These are phyloP conservation scores for Noctua comes DNA, from an alignment of 2,888 invertebrate genomes.

Conservation along the genomic window DNA sequence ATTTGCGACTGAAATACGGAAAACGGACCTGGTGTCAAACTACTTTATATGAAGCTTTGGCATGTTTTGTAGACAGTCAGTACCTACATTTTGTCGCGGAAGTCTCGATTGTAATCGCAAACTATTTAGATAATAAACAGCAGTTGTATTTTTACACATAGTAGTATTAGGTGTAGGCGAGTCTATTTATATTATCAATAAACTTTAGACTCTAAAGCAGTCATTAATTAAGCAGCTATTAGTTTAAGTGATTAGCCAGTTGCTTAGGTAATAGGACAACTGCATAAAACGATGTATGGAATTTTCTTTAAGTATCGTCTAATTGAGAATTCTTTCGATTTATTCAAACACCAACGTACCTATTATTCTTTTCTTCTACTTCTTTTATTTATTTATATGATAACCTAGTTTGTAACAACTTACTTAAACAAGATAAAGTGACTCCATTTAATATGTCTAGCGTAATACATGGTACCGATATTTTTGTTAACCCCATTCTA, in stretches of 20 bases:
- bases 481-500: conserved; percentile 29
- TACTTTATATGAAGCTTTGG: conserved; percentile 12
- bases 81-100: neutral
- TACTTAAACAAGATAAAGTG: conserved; percentile 26
- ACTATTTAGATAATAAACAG: neutral
- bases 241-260: neutral
- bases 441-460: conserved; percentile 23
- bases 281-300: neutral
- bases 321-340: neutral
- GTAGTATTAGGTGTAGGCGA: too few species aligned
- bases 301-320: neutral
- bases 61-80: neutral
- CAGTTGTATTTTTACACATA: neutral
- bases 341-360: neutral
- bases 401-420: conserved; percentile 23
- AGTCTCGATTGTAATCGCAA: neutral
- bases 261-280: too few species aligned
- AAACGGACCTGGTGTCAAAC: conserved; percentile 2
- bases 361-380: neutral
- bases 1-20: conserved; percentile 67
- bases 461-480: conserved; percentile 13
- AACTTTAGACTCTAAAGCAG: neutral
- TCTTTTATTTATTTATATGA: neutral
- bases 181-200: too few species aligned
- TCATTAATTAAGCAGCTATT: neutral